These are phyloP conservation scores for Sebastes iracundus DNA, from an alignment of 2,797 vertebrate species.

Conservation along the genomic window DNA sequence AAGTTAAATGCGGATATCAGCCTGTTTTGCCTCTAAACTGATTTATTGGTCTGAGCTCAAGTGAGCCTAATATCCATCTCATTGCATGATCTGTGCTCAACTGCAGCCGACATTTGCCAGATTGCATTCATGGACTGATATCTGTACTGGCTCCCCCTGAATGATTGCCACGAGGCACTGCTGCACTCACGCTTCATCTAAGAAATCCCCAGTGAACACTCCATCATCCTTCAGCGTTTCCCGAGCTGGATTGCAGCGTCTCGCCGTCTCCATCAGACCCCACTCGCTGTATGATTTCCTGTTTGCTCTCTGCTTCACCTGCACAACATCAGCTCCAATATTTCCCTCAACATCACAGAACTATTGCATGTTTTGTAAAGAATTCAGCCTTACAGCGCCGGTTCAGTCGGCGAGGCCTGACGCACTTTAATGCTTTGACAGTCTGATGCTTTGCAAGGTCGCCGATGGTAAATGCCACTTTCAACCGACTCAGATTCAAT, in stretches of 20 bases:
- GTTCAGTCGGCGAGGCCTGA: neutral
- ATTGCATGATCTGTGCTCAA: slow-evolving; percentile 30
- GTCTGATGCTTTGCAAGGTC: neutral
- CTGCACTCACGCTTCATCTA: slow-evolving; percentile 50
- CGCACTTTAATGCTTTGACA: neutral
- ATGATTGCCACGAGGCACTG: slow-evolving; percentile 37
- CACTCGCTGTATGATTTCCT: slow-evolving; percentile 1
- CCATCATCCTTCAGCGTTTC: slow-evolving; percentile 39
- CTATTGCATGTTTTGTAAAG: accelerated
- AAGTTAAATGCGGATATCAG: neutral
- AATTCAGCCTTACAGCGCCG: neutral
- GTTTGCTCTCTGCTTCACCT: slow-evolving; percentile 4
- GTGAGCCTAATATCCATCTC: slow-evolving; percentile 37
- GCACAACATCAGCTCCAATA: neutral
- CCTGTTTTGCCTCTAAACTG: neutral
- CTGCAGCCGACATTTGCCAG: slow-evolving; percentile 39
- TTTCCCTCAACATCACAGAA: neutral
- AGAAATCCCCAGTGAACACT: slow-evolving; percentile 47
- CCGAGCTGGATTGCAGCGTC: slow-evolving; percentile 10
- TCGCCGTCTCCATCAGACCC: slow-evolving; percentile 1
- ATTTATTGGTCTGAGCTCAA: slow-evolving; percentile 18
- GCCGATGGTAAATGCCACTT: neutral
- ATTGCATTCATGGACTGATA: slow-evolving; percentile 28
- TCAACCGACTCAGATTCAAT: neutral
- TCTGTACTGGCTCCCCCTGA: slow-evolving; percentile 21